Evolutionary conservation across 2,797 vertebrate species (phyloP), one percentile per base, ranked within the genome.

Genomic region (Aulostomus chinensis): DNA sequence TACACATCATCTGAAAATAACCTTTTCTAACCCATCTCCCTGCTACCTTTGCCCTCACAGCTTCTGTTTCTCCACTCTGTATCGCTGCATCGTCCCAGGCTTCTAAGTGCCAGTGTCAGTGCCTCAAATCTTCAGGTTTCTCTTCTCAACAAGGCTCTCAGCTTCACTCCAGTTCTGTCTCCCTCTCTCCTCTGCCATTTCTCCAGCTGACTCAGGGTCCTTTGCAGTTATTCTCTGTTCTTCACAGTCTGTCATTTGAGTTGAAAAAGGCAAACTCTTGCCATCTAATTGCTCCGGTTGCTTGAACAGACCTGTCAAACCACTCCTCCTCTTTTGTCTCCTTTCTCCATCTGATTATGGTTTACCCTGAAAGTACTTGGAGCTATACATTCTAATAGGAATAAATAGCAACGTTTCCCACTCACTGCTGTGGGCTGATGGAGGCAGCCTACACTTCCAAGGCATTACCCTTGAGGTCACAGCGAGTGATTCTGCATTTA

Each of bases 211-310:
- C 47, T 37, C 49, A 17, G 11, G 25, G 46, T 46, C 57, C 58
- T 69, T 43, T 54, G 36, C 35, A 40, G 48, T 56, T 33, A 29
- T 46, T 51, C 38, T 50, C 24, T 37, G 52, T 31, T 53, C 29
- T 29, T 34, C 17, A 30, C 36, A 45, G 29, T 57, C 66, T 48
- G 34, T 64, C 54, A 65, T 57, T 42, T 2, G 24, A n/a, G 36
- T 30, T 61, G 25, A 61, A 63, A 65, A 62, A 57, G 34, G 48
- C 47, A 26, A 17, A 25, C 28, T 70, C 38, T 52, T 13, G 17
- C 24, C 25, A 13, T 59, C 42, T 80, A 62, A 78, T 67, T 73
- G 34, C 52, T 76, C 26, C 16, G 9, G 47, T 58, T 55, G 33
- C 50, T 39, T 31, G 33, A 60, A 40, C 24, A 42, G 17, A 24